Base-by-base conservation (phyloP, 2,888 invertebrate species). In the Noctua fimbriata region DNA sequence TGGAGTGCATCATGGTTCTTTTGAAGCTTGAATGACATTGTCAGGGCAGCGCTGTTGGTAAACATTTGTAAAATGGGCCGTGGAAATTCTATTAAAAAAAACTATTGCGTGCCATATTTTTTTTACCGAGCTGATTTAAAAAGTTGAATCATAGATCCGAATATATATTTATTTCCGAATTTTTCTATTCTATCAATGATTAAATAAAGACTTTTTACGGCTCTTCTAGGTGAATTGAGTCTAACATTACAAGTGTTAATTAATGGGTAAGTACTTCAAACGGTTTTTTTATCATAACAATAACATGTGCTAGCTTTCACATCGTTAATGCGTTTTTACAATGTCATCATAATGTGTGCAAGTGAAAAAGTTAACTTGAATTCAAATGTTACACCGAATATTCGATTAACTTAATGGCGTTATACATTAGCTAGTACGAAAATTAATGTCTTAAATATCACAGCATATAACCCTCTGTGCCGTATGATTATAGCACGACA, bases 371-470 rank as follows among this genome's bases (percentile, higher is more conserved):
- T 3, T 1, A 41, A 47, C 14, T 41, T n/a, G 16, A 78, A 41
- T 69, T 55, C 47, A 72, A 52, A 49, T 55, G 14, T 58, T 18
- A 63, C 14, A n/a, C 55, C n/a, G 41, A 70, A 80, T 75, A 80
- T 89, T 87, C 36, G 55, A 81, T 86, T 44, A 84, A 79, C 70
- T 52, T 91, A 92, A 94, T 92, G 93, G 91, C 92, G 85, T 89
- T 91, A 90, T 88, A 92, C 94, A 93, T 94, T 94, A 94, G 91
- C 89, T 90, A 88, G 87, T 91, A 89, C 88, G 89, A 91, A 92
- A 90, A 89, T 89, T 92, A 93, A 94, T 93, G 92, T 91, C 89
- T 92, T 90, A 88, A 87, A 81, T 90, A 92, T 91, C 88, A 91
- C 92, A 89, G 79, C 78, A 84, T 82, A 85, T 24, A 4, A 41